These are phyloP conservation scores for Pachycephus smyrnensis DNA, from an alignment of 2,888 invertebrate species.

Conservation along the genomic window DNA sequence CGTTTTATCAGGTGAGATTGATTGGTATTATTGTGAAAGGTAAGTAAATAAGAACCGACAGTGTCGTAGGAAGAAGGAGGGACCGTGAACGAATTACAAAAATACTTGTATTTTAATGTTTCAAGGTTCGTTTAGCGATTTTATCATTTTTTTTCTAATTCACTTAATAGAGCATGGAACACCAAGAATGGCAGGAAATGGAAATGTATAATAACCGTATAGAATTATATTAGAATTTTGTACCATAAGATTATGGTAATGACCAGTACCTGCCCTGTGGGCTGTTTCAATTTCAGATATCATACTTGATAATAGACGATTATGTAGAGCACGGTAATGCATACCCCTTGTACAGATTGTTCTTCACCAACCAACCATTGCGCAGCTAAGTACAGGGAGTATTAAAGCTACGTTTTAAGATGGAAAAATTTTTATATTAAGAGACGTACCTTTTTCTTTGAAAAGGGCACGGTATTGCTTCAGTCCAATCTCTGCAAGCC, in stretches of 20 bases:
- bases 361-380: background rate
- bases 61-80: background rate
- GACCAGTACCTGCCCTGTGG: background rate
- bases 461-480: conserved; percentile 78
- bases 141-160: background rate
- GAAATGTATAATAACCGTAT: background rate
- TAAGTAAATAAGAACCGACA: background rate
- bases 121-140: background rate
- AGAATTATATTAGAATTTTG: background rate
- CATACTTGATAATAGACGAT: background rate
- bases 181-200: background rate
- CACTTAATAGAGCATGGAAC: background rate
- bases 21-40: background rate
- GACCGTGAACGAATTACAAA: background rate
- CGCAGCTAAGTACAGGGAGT: background rate
- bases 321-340: background rate
- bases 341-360: background rate
- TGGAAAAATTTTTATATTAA: background rate
- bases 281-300: background rate
- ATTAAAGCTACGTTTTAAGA: background rate
- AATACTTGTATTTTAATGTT: background rate
- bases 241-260: background rate
- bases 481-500: conserved; percentile 81
- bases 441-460: conserved; percentile 76
- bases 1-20: background rate